Conservation (phyloP, 2,797 vertebrate genomes). For the Falco biarmicus region DNA sequence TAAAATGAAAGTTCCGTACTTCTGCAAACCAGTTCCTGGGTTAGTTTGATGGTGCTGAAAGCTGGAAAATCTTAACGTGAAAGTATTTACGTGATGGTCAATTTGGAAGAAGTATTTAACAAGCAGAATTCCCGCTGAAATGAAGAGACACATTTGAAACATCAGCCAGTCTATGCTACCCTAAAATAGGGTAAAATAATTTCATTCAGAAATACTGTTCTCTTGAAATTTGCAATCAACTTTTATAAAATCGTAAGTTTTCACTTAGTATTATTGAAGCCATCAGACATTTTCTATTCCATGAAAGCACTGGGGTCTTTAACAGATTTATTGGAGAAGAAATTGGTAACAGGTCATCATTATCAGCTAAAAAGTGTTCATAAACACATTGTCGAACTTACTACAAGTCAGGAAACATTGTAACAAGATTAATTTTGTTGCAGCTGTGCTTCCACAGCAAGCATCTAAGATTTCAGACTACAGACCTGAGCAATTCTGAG, state of each 20-base stretch:
- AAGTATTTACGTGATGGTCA: background rate
- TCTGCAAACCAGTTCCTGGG: background rate
- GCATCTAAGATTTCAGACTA: background rate
- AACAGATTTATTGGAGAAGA: background rate
- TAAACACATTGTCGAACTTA: background rate
- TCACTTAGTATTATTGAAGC: background rate
- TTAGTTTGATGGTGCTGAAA: background rate
- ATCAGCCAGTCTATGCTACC: background rate
- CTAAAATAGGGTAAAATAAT: background rate
- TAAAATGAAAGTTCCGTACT: background rate
- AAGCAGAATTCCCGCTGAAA: background rate
- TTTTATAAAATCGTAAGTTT: background rate
- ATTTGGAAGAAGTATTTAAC: background rate
- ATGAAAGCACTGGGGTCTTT: background rate
- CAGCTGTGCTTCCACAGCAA: slow-evolving; percentile 2
- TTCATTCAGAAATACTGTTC: background rate
- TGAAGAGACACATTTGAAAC: background rate
- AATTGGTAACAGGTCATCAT: background rate
- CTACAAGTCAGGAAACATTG: background rate
- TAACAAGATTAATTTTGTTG: slow-evolving; percentile 18
- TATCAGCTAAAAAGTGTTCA: background rate
- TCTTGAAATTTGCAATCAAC: background rate
- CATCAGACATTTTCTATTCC: background rate
- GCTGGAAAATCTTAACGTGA: background rate
- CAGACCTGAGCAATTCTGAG: background rate